Percentiles rank a stretch among this genome's conserved stretches.
Evolutionary conservation across 1,140 invertebrate species (phyloP).

Genomic region (Sarcophaga bullata): DNA sequence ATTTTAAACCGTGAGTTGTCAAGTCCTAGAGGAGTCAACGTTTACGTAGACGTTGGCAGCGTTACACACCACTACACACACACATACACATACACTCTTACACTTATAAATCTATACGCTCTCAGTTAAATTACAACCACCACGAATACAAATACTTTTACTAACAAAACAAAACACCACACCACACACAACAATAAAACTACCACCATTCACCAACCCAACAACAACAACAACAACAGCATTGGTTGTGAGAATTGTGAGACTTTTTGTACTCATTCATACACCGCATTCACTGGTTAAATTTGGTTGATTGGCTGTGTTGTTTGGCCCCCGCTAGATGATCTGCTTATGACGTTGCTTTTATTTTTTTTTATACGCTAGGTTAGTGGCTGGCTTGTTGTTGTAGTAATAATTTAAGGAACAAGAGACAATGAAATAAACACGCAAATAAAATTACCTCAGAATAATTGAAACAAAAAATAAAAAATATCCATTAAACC

Average conservation of each 20-base stretch:
- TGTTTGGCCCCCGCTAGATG: slow-evolving; percentile 32
- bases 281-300: background rate
- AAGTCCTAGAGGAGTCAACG: slow-evolving; percentile 40
- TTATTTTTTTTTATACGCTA: background rate
- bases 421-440: no score
- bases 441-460: no score
- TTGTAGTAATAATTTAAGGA: background rate
- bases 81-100: no score
- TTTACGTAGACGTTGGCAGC: background rate
- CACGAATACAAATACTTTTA: background rate
- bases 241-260: no score
- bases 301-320: background rate
- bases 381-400: background rate
- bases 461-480: no score
- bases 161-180: slow-evolving; percentile 6
- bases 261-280: background rate
- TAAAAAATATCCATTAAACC: no score
- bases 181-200: background rate
- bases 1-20: slow-evolving; percentile 36
- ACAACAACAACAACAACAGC: background rate
- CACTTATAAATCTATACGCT: background rate
- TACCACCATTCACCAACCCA: no score
- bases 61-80: slow-evolving; percentile 22
- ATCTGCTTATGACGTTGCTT: slow-evolving; percentile 31
- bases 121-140: background rate